Conservation (phyloP, 2,797 vertebrate genomes). For the Steatocranus sp. region DNA sequence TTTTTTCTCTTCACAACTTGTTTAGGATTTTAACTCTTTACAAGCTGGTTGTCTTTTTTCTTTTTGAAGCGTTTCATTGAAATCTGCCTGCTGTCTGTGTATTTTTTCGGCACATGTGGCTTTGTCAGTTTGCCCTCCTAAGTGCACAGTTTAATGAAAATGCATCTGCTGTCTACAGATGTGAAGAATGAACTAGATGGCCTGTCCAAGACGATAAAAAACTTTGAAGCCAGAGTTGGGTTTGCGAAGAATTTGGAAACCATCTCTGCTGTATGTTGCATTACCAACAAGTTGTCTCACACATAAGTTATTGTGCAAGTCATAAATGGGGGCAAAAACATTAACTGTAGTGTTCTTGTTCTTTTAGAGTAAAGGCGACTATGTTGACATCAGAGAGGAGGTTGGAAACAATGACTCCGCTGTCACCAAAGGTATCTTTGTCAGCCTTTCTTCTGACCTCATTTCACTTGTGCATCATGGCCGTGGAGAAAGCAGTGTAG, state of each 20-base stretch:
- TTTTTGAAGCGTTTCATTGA: neutral
- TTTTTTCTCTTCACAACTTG: constrained; percentile 62
- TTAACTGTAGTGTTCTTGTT: constrained; percentile 25
- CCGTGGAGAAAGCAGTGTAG: neutral
- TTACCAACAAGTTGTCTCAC: neutral
- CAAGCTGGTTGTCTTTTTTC: neutral
- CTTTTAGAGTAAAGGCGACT: constrained; percentile 80
- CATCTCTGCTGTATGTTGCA: constrained; percentile 78
- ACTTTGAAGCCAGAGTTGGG: constrained; percentile 86
- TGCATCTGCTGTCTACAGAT: constrained; percentile 70
- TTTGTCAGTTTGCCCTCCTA: neutral
- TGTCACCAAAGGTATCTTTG: constrained; percentile 82
- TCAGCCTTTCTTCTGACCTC: neutral
- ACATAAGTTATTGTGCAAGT: neutral
- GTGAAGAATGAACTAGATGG: constrained; percentile 86
- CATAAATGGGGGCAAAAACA: neutral
- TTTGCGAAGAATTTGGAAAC: constrained; percentile 85
- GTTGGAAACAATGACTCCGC: constrained; percentile 63
- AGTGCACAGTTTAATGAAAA: neutral
- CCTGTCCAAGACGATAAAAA: constrained; percentile 85
- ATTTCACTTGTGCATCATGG: neutral
- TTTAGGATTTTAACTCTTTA: constrained; percentile 74
- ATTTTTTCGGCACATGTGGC: neutral
- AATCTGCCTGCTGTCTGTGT: neutral
- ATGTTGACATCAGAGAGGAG: constrained; percentile 92